Evolutionary conservation across 2,797 vertebrate genomes (phyloP).

Genomic region (Synaphobranchus kaupii): DNA sequence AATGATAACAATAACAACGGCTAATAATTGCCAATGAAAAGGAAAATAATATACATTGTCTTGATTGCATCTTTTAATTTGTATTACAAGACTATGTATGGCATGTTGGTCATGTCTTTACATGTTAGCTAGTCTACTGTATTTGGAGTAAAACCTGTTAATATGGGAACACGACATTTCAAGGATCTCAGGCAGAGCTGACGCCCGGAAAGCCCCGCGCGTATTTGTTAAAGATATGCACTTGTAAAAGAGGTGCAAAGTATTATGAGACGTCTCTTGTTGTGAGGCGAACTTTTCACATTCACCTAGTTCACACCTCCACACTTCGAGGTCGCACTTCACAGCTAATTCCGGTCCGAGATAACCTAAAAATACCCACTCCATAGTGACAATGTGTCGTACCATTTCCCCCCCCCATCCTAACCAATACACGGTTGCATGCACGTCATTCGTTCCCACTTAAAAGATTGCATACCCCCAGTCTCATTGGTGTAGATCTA

Average conservation of each 20-base stretch:
- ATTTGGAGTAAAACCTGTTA: constrained; percentile 40
- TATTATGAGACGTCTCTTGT: constrained; percentile 65
- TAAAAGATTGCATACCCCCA: neutral
- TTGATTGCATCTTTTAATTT: neutral
- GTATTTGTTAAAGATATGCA: constrained; percentile 67
- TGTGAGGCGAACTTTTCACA: constrained; percentile 68
- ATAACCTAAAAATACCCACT: constrained; percentile 63
- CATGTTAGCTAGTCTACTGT: neutral
- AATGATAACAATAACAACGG: neutral
- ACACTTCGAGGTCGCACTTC: constrained; percentile 82
- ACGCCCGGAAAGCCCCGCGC: constrained; percentile 47
- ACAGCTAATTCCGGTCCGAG: constrained; percentile 82
- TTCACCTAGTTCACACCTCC: constrained; percentile 69
- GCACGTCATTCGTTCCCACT: neutral
- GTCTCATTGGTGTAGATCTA: neutral
- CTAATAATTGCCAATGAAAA: neutral
- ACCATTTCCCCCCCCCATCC: constrained; percentile 30
- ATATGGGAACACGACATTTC: constrained; percentile 48
- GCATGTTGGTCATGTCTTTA: neutral
- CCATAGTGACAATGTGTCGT: constrained; percentile 10
- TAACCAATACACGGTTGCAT: constrained; percentile 49
- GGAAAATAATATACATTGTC: neutral
- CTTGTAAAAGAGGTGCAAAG: constrained; percentile 86
- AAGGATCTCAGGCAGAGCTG: constrained; percentile 53
- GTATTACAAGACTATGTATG: neutral